Base-by-base conservation (phyloP, 2,797 vertebrate species). In the Apogon talboti region DNA sequence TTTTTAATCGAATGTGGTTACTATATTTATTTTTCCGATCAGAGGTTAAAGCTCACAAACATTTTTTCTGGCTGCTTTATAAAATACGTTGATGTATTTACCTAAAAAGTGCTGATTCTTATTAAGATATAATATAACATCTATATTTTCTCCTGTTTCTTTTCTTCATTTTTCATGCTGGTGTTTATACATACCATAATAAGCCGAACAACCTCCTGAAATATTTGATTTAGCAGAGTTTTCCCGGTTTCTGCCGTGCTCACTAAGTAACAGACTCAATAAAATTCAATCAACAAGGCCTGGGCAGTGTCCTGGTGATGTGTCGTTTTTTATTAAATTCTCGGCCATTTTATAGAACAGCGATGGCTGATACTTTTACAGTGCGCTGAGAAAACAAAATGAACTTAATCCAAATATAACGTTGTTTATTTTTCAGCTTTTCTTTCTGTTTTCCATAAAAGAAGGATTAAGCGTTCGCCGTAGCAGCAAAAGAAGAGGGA, bases 271-370 rank as follows among this genome's bases (percentile, higher is more conserved):
- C 73, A 74, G 72, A 41, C 68, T 69, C 46, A 52, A 68, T 86
- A 51, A 75, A 89, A 83, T 70, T 65, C 47, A 84, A 81, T 83
- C 63, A 73, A 55, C 53, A 2, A 51, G 62, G 79, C 80, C 83
- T 87, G 90, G 78, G 78, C 62, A 50, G 14, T 50, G 66, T 90
- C 76, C 84, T 64, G 18, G 48, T 19, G 47, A 66, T 65, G 30
- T 78, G 69, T 67, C 3, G 6, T 28, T 11, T 78, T 86, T 71
- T 67, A 76, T 81, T 76, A 58, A 48, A 66, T 24, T 21, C 1
- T 49, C 68, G 71, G 70, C 54, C 68, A 61, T 54, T 64, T 70
- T 50, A 71, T 33, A 73, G 35, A 45, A 3, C 57, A 53, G 3
- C 33, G 40, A 28, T 1, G 13, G 5, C n/a, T 6, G 4, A 42